phyloP scores from a whole-genome alignment of 2,113 vertebrate genomes.

The Triplophysa siluroides region DNA sequence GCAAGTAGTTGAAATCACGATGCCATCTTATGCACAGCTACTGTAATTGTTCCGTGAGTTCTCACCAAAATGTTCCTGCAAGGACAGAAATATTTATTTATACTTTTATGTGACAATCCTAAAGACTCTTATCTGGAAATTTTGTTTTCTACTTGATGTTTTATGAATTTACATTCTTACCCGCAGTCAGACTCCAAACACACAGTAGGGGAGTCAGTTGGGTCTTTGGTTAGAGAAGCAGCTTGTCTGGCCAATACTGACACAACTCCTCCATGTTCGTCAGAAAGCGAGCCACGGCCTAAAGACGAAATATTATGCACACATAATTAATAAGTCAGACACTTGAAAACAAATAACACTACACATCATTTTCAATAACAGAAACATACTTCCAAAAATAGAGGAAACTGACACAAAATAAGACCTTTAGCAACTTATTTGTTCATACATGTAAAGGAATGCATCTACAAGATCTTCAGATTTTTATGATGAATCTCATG shows the following conservation, averaged over 20 bases:
- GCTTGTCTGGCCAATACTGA: slow-evolving; percentile 93
- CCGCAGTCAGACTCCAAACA: slow-evolving; percentile 93
- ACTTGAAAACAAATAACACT: background rate
- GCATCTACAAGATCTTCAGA: no score
- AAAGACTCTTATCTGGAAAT: background rate
- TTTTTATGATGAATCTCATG: no score
- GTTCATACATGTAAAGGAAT: no score
- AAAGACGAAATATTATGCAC: background rate
- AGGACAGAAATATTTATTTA: slow-evolving; percentile 39
- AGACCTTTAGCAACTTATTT: no score
- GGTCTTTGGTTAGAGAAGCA: slow-evolving; percentile 85
- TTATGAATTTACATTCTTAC: slow-evolving; percentile 69
- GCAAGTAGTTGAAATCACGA: slow-evolving; percentile 72
- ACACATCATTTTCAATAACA: background rate
- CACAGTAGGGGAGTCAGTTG: slow-evolving; percentile 88
- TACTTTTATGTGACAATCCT: background rate
- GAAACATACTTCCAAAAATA: background rate
- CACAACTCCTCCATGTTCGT: slow-evolving; percentile 91
- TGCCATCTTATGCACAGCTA: slow-evolving; percentile 93
- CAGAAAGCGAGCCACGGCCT: slow-evolving; percentile 93
- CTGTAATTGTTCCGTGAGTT: slow-evolving; percentile 88
- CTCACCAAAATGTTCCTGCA: slow-evolving; percentile 92
- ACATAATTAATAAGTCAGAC: background rate
- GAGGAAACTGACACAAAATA: no score
- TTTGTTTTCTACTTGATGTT: background rate